These are phyloP conservation scores for Varanus salvator DNA, from an alignment of 2,113 vertebrate genomes.

Conservation along the genomic window DNA sequence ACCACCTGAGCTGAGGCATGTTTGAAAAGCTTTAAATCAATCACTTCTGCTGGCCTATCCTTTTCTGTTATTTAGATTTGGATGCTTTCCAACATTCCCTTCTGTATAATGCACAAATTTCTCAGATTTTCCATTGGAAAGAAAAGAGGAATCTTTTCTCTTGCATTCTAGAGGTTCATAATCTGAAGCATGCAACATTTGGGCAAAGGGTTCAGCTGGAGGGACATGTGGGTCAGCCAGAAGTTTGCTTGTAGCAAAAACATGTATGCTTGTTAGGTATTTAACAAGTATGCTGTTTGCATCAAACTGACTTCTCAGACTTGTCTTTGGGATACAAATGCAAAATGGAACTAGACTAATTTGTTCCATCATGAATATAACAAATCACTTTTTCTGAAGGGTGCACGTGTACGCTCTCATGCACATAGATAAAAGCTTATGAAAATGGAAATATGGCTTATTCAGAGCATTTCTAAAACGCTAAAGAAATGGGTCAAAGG, in stretches of 20 bases:
- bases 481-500: not conserved
- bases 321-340: not conserved
- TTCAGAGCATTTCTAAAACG: not conserved
- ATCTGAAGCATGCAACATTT: not conserved
- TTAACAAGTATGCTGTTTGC: not conserved
- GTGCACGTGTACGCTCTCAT: not conserved
- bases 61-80: not conserved
- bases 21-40: not conserved
- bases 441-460: conserved; percentile 13
- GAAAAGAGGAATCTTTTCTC: not conserved
- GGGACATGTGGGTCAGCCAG: not conserved
- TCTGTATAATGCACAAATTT: not conserved
- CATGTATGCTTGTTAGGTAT: not conserved
- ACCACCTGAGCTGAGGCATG: not conserved
- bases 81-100: not conserved
- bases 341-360: not conserved
- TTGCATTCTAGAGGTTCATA: not conserved
- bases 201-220: not conserved
- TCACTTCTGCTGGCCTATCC: not conserved
- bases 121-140: not conserved
- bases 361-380: not conserved
- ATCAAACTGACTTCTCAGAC: not conserved
- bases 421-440: conserved; percentile 5
- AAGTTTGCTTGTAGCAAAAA: not conserved
- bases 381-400: not conserved